Conservation (phyloP, 2,888 invertebrate genomes). For the Alviniconcha strummeri region DNA sequence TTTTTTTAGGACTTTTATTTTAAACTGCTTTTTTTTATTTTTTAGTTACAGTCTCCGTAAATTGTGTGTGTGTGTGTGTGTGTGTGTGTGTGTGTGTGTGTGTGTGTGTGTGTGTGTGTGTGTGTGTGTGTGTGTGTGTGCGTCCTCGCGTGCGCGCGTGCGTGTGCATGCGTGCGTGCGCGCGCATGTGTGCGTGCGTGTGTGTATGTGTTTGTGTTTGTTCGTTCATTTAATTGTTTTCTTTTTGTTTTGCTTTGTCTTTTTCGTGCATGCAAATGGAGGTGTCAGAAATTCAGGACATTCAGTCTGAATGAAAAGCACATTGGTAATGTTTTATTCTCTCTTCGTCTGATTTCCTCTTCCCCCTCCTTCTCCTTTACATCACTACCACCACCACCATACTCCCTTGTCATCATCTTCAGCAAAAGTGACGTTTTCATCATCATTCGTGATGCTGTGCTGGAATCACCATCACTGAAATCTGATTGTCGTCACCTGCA, state of each 20-base stretch:
- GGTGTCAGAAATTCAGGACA: no score
- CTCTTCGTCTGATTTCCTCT: no score
- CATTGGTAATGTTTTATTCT: no score
- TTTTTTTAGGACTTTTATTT: not conserved
- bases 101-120: slow-evolving; percentile 15
- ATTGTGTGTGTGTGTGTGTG: slow-evolving; percentile 17
- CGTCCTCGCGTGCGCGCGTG: not conserved
- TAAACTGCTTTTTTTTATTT: not conserved
- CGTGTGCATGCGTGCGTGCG: not conserved
- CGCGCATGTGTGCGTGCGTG: not conserved
- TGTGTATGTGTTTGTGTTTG: slow-evolving; percentile 11
- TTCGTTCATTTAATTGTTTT: not conserved
- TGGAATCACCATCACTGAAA: no score
- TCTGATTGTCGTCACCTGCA: no score
- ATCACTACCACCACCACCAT: no score
- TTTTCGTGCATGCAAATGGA: no score
- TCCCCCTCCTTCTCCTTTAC: no score
- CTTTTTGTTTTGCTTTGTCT: not conserved
- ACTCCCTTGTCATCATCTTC: no score
- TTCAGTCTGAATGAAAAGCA: no score
- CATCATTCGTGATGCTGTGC: no score
- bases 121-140: not conserved
- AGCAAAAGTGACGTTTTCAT: no score
- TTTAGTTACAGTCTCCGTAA: not conserved
- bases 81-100: slow-evolving; percentile 23